Conservation (phyloP, 2,113 vertebrate genomes). For the Chauna torquata region DNA sequence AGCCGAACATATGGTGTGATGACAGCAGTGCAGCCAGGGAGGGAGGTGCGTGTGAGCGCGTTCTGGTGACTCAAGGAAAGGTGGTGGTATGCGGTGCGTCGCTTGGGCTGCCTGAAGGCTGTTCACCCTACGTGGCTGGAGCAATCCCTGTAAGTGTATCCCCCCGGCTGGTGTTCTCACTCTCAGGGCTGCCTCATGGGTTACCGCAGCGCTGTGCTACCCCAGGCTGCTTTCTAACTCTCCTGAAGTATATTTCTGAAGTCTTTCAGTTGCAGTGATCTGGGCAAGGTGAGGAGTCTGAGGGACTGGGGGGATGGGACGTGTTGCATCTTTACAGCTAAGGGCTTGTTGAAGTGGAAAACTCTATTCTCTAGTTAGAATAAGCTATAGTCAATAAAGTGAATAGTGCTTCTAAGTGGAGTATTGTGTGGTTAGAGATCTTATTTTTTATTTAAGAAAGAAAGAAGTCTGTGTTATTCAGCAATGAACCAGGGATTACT, state of each 20-base stretch:
- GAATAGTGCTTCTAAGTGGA: not conserved
- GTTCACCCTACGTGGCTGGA: not conserved
- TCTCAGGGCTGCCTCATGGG: not conserved
- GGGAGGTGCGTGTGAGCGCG: fast-evolving
- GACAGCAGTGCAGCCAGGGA: not conserved
- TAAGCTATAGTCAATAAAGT: not conserved
- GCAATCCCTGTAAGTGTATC: not conserved
- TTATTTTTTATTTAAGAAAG: not conserved
- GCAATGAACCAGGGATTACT: not conserved
- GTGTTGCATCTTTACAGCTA: not conserved
- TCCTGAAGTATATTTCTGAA: not conserved
- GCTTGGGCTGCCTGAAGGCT: not conserved
- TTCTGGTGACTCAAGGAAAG: not conserved
- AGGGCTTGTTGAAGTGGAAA: not conserved
- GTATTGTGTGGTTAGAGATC: not conserved
- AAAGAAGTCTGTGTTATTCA: not conserved
- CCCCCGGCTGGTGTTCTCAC: not conserved
- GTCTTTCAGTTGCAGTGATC: not conserved
- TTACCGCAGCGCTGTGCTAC: not conserved
- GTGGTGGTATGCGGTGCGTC: fast-evolving
- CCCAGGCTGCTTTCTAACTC: not conserved
- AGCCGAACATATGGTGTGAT: not conserved
- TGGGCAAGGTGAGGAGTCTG: not conserved
- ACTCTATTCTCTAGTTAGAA: not conserved
- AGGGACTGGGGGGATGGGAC: not conserved